phyloP scores from a whole-genome alignment of 2,113 vertebrate genomes.

The Telmatochromis brachygnathus region DNA sequence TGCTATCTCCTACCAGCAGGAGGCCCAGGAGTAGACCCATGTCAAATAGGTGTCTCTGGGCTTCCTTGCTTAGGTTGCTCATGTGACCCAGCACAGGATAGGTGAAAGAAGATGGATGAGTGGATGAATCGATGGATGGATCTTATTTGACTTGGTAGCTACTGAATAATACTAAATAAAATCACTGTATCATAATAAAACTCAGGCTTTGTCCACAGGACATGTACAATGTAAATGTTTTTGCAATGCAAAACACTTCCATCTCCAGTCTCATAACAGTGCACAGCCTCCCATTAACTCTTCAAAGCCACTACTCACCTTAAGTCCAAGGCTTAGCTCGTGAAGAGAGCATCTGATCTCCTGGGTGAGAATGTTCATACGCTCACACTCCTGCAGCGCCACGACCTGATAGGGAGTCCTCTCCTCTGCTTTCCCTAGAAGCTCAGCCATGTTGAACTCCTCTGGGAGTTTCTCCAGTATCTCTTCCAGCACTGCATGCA shows the following conservation, averaged over 20 bases:
- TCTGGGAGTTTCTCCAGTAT: constrained; percentile 84
- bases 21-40: background rate
- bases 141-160: background rate
- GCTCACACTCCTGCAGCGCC: constrained; percentile 89
- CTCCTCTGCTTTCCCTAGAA: constrained; percentile 81
- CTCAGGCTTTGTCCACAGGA: background rate
- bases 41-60: accelerated
- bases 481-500: constrained; percentile 81
- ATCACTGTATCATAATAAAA: background rate
- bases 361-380: constrained; percentile 84
- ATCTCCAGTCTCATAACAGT: background rate
- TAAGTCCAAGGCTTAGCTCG: constrained; percentile 83
- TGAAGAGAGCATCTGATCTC: constrained; percentile 79
- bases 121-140: background rate
- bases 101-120: background rate
- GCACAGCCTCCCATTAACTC: background rate
- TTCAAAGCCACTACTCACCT: constrained; percentile 58
- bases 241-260: background rate
- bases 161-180: background rate
- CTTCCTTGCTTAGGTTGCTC: background rate
- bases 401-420: constrained; percentile 85
- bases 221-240: background rate
- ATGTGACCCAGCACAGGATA: background rate
- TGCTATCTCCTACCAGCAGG: background rate
- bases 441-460: constrained; percentile 82